Evolutionary conservation across 2,113 vertebrate species (phyloP), one percentile per base, ranked within the genome.

Genomic region (Grantiella picta): DNA sequence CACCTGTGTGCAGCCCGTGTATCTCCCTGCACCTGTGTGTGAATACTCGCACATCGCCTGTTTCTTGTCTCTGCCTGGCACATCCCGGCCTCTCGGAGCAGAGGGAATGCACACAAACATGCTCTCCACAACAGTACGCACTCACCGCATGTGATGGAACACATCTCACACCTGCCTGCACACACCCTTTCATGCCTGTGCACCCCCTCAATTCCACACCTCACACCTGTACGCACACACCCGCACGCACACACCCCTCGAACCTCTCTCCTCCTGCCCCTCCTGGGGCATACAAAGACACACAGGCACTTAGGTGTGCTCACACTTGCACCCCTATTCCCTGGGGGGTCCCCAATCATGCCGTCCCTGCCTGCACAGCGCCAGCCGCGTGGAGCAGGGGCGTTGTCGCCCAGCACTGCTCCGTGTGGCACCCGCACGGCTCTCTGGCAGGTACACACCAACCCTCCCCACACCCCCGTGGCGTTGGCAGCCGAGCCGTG

Each of bases 291-390:
- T 78, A 4, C 40, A 17, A 5, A 44, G n/a, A 8, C 12, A 45
- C 47, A 9, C 36, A 7, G 1, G 1, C 7, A 3, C 57, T 13
- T 21, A 36, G 15, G 10, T 8, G 24, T 2, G 60, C 52, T 10
- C 42, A 15, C 35, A 3, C 47, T 56, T 0, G 24, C 59, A 53
- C 38, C 63, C 18, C 42, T 4, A 10, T 42, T 33, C 49, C 10
- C 6, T 28, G 6, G 35, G 64, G 29, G 49, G 2, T 6, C 23
- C 54, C 29, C 45, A 1, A 35, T 61, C 24, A 2, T 1, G 15
- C 54, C 3, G 0, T 5, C 69, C 85, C 3, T 2, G 72, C 15
- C 0, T 8, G 5, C 29, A 6, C 44, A 1, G 42, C 7, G n/a
- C 42, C 42, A 23, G 44, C 54, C 31, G 42, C 1, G 1, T 8